Evolutionary conservation across 1,140 invertebrate genomes (phyloP).

Genomic region (Pristionchus pacificus): DNA sequence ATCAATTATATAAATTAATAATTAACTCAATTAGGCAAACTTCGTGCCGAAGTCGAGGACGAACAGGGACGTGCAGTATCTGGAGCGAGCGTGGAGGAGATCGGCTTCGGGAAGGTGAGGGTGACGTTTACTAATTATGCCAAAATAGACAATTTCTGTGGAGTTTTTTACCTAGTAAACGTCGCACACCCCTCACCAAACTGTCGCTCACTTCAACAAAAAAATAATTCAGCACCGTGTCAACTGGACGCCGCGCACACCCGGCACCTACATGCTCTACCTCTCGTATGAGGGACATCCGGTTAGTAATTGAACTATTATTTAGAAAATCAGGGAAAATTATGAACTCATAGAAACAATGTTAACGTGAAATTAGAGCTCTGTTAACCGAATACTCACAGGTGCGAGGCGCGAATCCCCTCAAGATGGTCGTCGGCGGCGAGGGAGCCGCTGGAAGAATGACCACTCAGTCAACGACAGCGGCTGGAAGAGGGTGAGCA

Average conservation of each 20-base stretch:
- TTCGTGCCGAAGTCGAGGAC: slow-evolving; percentile 70
- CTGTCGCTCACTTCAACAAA: background rate
- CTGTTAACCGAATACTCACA: too few species aligned
- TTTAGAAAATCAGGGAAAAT: too few species aligned
- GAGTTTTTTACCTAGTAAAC: too few species aligned
- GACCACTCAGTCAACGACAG: too few species aligned
- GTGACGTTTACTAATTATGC: too few species aligned
- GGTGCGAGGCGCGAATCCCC: background rate
- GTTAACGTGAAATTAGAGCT: too few species aligned
- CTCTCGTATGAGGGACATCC: background rate
- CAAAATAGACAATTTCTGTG: too few species aligned
- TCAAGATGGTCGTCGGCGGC: background rate
- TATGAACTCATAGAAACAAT: too few species aligned
- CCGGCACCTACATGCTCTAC: background rate
- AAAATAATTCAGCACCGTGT: slow-evolving; percentile 1
- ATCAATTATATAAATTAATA: background rate
- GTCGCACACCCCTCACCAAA: background rate
- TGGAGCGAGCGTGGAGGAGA: background rate
- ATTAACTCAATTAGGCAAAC: slow-evolving; percentile 59
- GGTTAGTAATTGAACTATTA: too few species aligned
- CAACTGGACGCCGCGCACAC: background rate
- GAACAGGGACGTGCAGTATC: slow-evolving; percentile 61
- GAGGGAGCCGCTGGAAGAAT: too few species aligned
- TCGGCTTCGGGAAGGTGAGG: background rate
- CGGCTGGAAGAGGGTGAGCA: too few species aligned